Base-by-base conservation (phyloP, 35 echinoderm and acorn worm species). In the Stichopus chloronotus region DNA sequence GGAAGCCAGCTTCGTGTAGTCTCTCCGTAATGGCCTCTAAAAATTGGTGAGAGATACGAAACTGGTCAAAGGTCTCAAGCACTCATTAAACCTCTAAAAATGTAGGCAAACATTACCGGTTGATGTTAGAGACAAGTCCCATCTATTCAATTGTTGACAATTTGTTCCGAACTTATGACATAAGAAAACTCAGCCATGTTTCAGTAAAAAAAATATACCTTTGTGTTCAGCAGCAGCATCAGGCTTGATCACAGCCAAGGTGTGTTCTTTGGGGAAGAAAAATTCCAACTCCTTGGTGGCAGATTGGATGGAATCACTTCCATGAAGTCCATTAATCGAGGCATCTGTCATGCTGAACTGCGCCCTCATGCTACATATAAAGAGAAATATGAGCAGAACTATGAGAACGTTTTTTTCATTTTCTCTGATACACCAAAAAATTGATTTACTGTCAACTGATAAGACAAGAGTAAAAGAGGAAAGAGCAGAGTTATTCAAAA, bases 241-340 rank as follows among this genome's bases (percentile, higher is more conserved):
- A 43, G 97, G 97, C 90, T 99, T 99, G 90, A 96, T 99, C 59
- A 99, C 94, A 84, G 97, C 97, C 59, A 99, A 55, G 17, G 97
- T 99, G 65, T 93, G 91, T 87, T 99, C 87, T 61, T 91, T 94
- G 58, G 97, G 97, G 92, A 99, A 99, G 95, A 99, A 99, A 76
- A 94, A 96, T 6, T 94, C 72, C 19, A 96, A 84, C 71, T 99
- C 97, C 88, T 96, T 96, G 53, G 82, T 56, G 9, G 95, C 95
- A 1, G 78, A 86, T n/a, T 94, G 56, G 65, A 30, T 25, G 1
- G 93, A 92, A 78, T 99, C 97, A 90, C 97, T 99, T 16, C 97
- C 97, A 77, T 99, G 97, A 24, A 99, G 52, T 5, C 86, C 91
- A 80, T 96, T 99, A 14, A 99, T 94, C 30, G 83, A 76, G 24